Conservation (phyloP, 2,888 invertebrate species). For the Tetheella fluctuosa region DNA sequence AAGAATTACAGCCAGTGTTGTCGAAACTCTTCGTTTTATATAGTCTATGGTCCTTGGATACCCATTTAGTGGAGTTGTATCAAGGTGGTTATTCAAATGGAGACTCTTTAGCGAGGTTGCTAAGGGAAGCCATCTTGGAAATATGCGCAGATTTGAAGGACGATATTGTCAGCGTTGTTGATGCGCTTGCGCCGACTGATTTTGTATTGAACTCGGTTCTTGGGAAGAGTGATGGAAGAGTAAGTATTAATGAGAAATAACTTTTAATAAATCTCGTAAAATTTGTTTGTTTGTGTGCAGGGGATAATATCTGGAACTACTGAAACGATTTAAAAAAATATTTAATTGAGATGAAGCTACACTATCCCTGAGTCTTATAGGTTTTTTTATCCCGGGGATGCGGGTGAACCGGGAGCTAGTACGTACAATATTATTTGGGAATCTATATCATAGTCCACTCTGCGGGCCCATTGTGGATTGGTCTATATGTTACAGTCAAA, state of each 20-base stretch:
- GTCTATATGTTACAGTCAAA: no score
- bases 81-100: constrained; percentile 86
- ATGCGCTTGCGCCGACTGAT: constrained; percentile 95
- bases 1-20: constrained; percentile 75
- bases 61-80: constrained; percentile 89
- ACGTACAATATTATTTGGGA: no score
- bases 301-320: no score
- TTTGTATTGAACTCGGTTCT: constrained; percentile 94
- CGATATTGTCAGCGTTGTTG: constrained; percentile 90
- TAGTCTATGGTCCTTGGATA: constrained; percentile 84
- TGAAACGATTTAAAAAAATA: no score
- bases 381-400: no score
- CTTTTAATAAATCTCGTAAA: not conserved
- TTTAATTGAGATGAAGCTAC: no score
- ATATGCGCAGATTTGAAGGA: constrained; percentile 89
- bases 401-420: no score
- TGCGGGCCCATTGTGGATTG: no score
- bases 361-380: no score
- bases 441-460: no score
- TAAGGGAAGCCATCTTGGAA: constrained; percentile 87
- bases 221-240: constrained; percentile 93
- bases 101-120: constrained; percentile 80
- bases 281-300: no score
- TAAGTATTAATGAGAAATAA: constrained; percentile 53
- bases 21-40: constrained; percentile 69